Evolutionary conservation across 1,140 invertebrate species (phyloP).

Genomic region (Nixonia krombeini): DNA sequence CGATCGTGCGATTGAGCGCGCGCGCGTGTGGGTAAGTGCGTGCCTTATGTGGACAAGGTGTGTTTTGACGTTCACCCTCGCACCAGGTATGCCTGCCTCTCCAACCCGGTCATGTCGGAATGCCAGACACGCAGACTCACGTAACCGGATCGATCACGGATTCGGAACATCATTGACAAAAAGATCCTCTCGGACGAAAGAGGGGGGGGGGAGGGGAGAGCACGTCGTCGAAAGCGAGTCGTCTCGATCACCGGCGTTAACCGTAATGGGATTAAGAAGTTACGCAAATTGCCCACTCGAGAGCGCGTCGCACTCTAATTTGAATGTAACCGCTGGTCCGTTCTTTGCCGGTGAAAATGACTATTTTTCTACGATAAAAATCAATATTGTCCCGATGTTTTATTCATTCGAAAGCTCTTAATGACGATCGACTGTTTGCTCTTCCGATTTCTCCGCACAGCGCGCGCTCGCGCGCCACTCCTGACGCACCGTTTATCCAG

Average conservation of each 20-base stretch:
- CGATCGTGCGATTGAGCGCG: constrained; percentile 32
- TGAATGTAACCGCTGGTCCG: no score
- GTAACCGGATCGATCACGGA: constrained; percentile 36
- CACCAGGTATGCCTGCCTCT: constrained; percentile 58
- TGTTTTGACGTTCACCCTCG: constrained; percentile 69
- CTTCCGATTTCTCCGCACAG: neutral
- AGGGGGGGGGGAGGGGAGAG: neutral
- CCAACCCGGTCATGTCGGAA: constrained; percentile 55
- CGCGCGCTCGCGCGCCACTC: neutral
- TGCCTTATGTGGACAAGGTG: constrained; percentile 60
- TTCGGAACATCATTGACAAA: constrained; percentile 14
- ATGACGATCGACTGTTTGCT: neutral
- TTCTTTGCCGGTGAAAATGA: no score
- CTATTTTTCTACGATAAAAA: constrained; percentile 2
- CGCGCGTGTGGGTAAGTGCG: constrained; percentile 45
- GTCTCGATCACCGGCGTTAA: constrained; percentile 1
- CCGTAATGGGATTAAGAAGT: no score
- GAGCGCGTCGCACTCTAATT: no score
- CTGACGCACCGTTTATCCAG: no score
- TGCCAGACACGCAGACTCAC: constrained; percentile 46
- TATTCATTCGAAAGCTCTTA: constrained; percentile 1
- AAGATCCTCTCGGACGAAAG: neutral
- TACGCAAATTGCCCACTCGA: no score
- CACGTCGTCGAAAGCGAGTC: constrained; percentile 2
- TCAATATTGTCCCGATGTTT: neutral